A percentile compares a stretch with the other conserved stretches of the same genome.
These are phyloP conservation scores for Manis javanica DNA, from an alignment of 2,797 vertebrate genomes.

Conservation along the genomic window DNA sequence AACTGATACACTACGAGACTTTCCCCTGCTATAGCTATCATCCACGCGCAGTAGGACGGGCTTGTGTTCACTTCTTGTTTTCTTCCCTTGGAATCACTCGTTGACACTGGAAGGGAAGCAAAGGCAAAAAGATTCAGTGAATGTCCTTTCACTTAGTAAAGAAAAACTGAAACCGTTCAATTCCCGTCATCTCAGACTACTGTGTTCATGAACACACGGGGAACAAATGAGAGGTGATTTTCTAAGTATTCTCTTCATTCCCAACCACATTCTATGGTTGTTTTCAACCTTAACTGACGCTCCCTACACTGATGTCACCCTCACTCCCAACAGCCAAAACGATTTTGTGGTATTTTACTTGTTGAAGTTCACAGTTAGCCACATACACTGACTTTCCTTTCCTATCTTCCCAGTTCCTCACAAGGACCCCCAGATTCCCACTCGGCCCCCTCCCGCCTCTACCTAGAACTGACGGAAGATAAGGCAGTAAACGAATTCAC, in stretches of 20 bases:
- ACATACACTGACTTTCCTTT: neutral
- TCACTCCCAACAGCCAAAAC: neutral
- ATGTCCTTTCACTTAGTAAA: neutral
- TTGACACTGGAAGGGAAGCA: slow-evolving; percentile 80
- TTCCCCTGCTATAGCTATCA: slow-evolving; percentile 65
- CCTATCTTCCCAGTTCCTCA: no score
- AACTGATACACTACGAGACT: slow-evolving; percentile 62
- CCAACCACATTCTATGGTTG: neutral
- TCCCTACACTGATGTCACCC: neutral
- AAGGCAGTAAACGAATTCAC: neutral
- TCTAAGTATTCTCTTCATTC: neutral
- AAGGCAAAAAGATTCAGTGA: slow-evolving; percentile 10
- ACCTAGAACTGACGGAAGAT: neutral
- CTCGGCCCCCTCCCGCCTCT: neutral
- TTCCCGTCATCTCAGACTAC: neutral
- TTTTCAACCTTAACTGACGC: neutral
- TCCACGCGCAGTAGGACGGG: slow-evolving; percentile 70
- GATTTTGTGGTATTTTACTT: neutral
- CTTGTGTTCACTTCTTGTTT: slow-evolving; percentile 73
- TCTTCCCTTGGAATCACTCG: slow-evolving; percentile 83
- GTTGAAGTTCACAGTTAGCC: neutral
- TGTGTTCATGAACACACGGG: neutral
- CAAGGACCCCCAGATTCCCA: neutral
- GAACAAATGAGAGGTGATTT: neutral
- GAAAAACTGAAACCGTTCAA: neutral